Conservation (phyloP, 1,140 invertebrate species). For the Globodera ellingtonae region DNA sequence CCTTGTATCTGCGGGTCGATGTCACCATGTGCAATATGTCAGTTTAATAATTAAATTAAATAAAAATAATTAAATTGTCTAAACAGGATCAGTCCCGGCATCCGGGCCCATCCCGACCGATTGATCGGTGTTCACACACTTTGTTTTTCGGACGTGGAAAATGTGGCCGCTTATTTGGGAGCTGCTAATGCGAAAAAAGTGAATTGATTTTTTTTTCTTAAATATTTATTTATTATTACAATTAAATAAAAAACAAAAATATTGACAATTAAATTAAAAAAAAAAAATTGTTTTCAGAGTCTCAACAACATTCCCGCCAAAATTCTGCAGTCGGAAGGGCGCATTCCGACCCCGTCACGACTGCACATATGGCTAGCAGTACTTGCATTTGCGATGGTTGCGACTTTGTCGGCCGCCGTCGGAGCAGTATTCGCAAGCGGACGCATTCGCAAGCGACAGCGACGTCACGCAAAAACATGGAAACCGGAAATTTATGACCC, state of each 20-base stretch:
- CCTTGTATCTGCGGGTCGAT: conserved; percentile 25
- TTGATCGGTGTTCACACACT: conserved; percentile 15
- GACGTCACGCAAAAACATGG: conserved; percentile 19
- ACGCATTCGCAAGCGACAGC: conserved; percentile 6
- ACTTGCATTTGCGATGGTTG: conserved; percentile 13
- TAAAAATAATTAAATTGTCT: background rate
- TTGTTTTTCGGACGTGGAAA: conserved; percentile 26
- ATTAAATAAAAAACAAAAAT: too few relatives aligned
- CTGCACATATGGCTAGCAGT: background rate
- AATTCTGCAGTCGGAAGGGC: conserved; percentile 20
- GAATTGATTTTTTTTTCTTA: background rate
- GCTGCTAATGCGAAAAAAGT: conserved; percentile 29
- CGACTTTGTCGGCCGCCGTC: background rate
- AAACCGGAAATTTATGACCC: conserved; percentile 12
- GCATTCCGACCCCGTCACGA: background rate
- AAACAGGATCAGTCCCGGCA: background rate
- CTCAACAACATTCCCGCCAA: conserved; percentile 12
- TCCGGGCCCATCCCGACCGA: background rate
- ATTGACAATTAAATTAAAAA: too few relatives aligned
- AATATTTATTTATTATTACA: background rate
- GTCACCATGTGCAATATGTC: conserved; percentile 31
- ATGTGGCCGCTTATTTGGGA: conserved; percentile 24
- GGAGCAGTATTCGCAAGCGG: conserved; percentile 11
- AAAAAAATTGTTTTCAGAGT: background rate
- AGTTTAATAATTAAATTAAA: background rate